Evolutionary conservation across 2,797 vertebrate genomes (phyloP).

Genomic region (Pseudochirops corinnae): DNA sequence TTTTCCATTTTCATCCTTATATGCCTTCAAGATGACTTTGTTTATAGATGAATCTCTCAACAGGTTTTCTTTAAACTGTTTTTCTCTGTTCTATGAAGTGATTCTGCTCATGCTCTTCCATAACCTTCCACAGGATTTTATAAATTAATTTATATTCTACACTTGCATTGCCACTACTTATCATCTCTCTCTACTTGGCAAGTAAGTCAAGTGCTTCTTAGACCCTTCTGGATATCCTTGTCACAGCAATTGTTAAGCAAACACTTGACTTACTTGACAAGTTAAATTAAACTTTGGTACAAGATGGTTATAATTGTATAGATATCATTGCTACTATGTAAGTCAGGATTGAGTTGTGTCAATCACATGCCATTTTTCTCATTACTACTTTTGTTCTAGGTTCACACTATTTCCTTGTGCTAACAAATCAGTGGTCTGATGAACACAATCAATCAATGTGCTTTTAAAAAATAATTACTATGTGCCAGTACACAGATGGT

Average conservation of each 20-base stretch:
- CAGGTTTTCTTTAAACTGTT: background rate
- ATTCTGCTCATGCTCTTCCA: background rate
- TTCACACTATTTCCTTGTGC: background rate
- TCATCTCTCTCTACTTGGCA: background rate
- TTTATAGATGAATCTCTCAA: background rate
- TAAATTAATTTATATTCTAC: background rate
- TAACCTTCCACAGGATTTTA: background rate
- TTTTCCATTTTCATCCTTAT: background rate
- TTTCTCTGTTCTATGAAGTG: background rate
- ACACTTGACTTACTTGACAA: background rate
- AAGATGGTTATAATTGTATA: background rate
- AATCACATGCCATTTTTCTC: background rate
- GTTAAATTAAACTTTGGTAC: background rate
- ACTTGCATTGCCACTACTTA: background rate
- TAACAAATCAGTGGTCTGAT: background rate
- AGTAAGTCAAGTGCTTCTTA: background rate
- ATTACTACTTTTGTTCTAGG: background rate
- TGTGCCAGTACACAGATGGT: background rate
- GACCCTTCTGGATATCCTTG: background rate
- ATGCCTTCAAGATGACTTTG: background rate
- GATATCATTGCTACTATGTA: background rate
- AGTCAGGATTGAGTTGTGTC: background rate
- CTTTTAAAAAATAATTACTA: background rate
- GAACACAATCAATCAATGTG: background rate
- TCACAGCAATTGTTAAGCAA: background rate